Evolutionary conservation across 1,140 invertebrate genomes (phyloP).

Genomic region (Pogonomyrmex barbatus): DNA sequence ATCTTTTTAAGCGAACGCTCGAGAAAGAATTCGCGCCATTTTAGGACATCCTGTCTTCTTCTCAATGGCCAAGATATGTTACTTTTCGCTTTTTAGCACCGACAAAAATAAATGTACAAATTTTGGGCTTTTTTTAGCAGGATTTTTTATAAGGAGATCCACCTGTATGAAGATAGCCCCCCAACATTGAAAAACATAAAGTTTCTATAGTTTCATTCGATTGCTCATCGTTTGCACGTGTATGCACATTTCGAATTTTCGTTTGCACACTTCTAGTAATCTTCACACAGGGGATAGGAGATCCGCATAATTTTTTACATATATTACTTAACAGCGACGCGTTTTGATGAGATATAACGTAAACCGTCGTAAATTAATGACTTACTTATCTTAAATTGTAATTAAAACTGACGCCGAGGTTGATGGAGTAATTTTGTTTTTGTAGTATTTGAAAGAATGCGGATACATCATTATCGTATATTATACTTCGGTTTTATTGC

Average conservation of each 20-base stretch:
- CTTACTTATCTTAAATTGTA: neutral
- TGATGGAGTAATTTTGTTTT: slow-evolving; percentile 37
- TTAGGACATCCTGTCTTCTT: neutral
- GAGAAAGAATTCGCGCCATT: neutral
- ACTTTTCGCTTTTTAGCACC: neutral
- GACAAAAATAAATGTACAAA: neutral
- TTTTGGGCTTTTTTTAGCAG: neutral
- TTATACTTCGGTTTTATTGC: slow-evolving; percentile 24
- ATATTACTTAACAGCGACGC: neutral
- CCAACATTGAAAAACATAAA: too few relatives aligned
- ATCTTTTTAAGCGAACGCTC: neutral
- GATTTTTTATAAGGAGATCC: too few relatives aligned
- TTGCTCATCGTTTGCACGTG: too few relatives aligned
- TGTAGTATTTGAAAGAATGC: slow-evolving; percentile 25
- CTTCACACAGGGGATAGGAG: too few relatives aligned
- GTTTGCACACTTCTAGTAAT: too few relatives aligned
- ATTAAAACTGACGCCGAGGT: slow-evolving; percentile 16
- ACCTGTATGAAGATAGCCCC: too few relatives aligned
- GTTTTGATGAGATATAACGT: neutral
- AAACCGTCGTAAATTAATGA: neutral
- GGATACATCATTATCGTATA: slow-evolving; percentile 28
- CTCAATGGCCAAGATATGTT: slow-evolving; percentile 5
- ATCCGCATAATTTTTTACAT: neutral
- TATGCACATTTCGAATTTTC: too few relatives aligned
- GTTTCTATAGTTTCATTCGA: too few relatives aligned